A percentile compares a stretch with the other conserved stretches of the same genome.
These are phyloP conservation scores for Trissolcus japonicus DNA, from an alignment of 2,888 invertebrate species.

Conservation along the genomic window DNA sequence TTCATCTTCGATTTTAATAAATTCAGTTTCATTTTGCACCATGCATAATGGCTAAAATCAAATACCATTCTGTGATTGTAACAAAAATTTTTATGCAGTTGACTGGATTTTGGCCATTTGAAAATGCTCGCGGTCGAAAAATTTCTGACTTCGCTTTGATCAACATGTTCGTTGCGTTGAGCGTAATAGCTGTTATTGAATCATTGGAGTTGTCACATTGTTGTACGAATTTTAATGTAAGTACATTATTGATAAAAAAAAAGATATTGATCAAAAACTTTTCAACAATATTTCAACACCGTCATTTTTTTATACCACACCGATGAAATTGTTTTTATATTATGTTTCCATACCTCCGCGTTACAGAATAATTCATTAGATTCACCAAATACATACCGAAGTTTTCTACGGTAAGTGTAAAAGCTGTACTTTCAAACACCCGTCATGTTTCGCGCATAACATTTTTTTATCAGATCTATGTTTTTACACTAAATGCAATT, in stretches of 20 bases:
- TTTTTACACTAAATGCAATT: no score
- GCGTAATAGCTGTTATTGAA: slow-evolving; percentile 14
- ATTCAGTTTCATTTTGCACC: no score
- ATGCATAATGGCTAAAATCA: slow-evolving; percentile 4
- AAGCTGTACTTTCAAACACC: no score
- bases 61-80: slow-evolving; percentile 19
- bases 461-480: no score
- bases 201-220: slow-evolving; percentile 26
- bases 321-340: no score
- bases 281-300: not conserved
- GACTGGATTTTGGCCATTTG: slow-evolving; percentile 29
- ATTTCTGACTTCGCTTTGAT: slow-evolving; percentile 15
- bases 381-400: no score
- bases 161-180: slow-evolving; percentile 18
- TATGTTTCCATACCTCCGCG: no score
- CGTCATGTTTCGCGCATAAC: no score
- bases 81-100: slow-evolving; percentile 26
- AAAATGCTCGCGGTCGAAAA: slow-evolving; percentile 4
- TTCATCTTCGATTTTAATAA: no score
- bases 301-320: no score
- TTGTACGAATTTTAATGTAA: slow-evolving; percentile 23
- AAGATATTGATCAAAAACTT: not conserved
- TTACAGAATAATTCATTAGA: no score
- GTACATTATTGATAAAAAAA: not conserved
- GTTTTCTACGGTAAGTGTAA: no score